These are phyloP conservation scores for Nasalis larvatus DNA, from an alignment of 2,113 vertebrate genomes.

Conservation along the genomic window DNA sequence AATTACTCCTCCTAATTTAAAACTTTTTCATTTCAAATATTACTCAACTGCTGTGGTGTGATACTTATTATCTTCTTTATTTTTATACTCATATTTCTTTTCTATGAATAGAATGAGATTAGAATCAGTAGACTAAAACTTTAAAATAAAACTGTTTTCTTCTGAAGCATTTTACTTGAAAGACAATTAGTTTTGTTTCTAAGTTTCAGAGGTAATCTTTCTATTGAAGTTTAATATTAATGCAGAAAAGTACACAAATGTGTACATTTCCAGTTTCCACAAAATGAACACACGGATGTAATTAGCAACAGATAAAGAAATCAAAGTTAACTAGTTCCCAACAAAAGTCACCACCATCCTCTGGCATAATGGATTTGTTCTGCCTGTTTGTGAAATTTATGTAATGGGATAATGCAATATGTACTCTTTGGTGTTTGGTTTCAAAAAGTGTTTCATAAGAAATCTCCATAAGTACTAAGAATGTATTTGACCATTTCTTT, in stretches of 20 bases:
- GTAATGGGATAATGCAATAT: not conserved
- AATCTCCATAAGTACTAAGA: not conserved
- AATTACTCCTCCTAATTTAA: not conserved
- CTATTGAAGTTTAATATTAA: not conserved
- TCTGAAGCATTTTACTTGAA: conserved; percentile 15
- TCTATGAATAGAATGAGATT: conserved; percentile 26
- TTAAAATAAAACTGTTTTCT: conserved; percentile 36
- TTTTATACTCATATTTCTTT: not conserved
- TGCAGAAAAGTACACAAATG: not conserved
- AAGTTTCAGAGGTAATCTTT: not conserved
- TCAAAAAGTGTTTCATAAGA: not conserved
- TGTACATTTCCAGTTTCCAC: not conserved
- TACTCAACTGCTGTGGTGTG: not conserved
- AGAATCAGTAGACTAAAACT: not conserved
- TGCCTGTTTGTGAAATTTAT: not conserved
- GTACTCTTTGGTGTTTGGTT: not conserved
- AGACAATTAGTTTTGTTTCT: not conserved
- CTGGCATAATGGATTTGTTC: not conserved
- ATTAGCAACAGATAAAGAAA: not conserved
- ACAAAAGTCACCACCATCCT: not conserved
- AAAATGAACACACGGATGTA: not conserved
- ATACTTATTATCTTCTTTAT: conserved; percentile 6
- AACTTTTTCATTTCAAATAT: conserved; percentile 58
- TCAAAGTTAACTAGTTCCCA: not conserved
- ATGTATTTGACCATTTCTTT: not conserved